Evolutionary conservation across 2,797 vertebrate genomes (phyloP).

Genomic region (Tragopan temminckii): DNA sequence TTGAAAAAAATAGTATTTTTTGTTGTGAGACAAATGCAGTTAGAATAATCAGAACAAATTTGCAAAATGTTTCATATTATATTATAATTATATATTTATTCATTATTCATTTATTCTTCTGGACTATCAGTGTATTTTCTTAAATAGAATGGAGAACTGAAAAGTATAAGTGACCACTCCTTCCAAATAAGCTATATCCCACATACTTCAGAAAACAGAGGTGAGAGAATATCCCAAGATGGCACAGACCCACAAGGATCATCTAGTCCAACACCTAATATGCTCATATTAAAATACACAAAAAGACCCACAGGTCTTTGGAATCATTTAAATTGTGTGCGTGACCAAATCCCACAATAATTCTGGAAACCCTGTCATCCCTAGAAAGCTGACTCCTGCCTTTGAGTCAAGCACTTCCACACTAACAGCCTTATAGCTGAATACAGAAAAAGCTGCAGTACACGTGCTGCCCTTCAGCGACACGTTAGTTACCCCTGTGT

Average conservation of each 20-base stretch:
- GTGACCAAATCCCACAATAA: background rate
- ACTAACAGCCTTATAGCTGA: background rate
- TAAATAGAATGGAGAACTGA: background rate
- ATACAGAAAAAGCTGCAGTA: background rate
- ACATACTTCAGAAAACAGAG: accelerated
- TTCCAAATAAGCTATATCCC: background rate
- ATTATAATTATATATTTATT: background rate
- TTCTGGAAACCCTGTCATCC: background rate
- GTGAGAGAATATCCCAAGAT: background rate
- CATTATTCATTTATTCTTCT: background rate
- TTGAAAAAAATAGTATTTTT: background rate
- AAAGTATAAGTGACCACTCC: background rate
- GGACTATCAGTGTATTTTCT: background rate
- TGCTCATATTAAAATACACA: background rate
- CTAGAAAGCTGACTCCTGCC: background rate
- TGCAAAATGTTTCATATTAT: background rate
- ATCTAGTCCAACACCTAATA: background rate
- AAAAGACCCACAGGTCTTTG: background rate
- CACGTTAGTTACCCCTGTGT: accelerated
- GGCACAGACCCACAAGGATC: background rate
- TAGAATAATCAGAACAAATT: background rate
- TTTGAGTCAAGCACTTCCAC: background rate
- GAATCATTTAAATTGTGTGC: background rate
- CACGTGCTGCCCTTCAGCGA: accelerated
- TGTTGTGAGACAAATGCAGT: background rate